Evolutionary conservation across 2,113 vertebrate genomes (phyloP).

Genomic region (Illadopsis cleaveri): DNA sequence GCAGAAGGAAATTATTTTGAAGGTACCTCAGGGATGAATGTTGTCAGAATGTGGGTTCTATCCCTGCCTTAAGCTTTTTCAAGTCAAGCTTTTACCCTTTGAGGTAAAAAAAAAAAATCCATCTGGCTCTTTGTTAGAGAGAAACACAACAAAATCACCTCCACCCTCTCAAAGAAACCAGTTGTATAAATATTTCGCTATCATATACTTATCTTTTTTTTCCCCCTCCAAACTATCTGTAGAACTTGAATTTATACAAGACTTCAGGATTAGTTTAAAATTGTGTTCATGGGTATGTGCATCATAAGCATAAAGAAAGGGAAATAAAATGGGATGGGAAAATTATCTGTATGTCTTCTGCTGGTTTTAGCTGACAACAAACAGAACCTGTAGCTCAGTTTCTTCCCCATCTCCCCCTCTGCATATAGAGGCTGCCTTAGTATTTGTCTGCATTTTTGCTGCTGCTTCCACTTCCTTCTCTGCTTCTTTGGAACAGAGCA

Average conservation of each 20-base stretch:
- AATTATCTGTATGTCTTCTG: not conserved
- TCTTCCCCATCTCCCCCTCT: not conserved
- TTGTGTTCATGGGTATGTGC: not conserved
- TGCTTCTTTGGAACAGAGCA: not conserved
- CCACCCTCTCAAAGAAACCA: not conserved
- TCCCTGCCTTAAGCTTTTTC: not conserved
- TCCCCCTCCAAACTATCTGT: not conserved
- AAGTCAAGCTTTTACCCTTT: not conserved
- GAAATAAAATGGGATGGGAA: conserved; percentile 12
- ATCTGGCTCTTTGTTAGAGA: not conserved
- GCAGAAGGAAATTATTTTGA: not conserved
- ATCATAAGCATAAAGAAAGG: conserved; percentile 20
- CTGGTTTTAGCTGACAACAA: conserved; percentile 13
- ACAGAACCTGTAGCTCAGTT: conserved; percentile 27
- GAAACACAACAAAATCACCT: not conserved
- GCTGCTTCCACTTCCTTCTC: conserved; percentile 4
- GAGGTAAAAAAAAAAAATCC: not conserved
- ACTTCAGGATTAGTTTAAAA: not conserved
- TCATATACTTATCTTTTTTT: not conserved
- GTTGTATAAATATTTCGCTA: not conserved
- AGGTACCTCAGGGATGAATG: not conserved
- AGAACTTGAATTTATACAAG: not conserved
- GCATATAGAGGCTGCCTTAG: not conserved
- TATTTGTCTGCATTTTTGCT: not conserved
- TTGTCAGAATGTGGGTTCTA: not conserved